Percentiles rank a stretch among this genome's conserved stretches.
Evolutionary conservation across 2,797 vertebrate species (phyloP).

Genomic region (Sebastes itinus): DNA sequence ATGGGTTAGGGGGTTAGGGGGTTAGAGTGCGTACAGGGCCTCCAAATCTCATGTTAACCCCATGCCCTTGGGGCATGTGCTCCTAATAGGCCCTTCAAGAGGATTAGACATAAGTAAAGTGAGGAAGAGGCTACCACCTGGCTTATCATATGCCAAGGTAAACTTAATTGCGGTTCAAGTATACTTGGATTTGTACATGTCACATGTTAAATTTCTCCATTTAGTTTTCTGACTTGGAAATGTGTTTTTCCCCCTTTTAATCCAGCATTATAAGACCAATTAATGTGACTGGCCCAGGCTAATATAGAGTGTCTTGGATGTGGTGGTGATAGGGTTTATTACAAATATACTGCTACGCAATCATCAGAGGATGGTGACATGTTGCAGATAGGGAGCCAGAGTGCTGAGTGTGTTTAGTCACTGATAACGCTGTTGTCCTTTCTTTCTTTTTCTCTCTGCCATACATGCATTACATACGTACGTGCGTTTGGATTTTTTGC

Average conservation of each 20-base stretch:
- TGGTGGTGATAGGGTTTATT: not conserved
- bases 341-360: not conserved
- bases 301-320: not conserved
- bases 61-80: slow-evolving; percentile 24
- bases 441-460: not conserved
- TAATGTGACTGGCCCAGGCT: not conserved
- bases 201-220: not conserved
- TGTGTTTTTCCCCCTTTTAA: not conserved
- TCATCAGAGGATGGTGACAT: not conserved
- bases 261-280: not conserved
- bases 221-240: not conserved
- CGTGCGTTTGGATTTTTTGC: not conserved
- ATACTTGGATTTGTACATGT: not conserved
- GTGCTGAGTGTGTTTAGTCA: slow-evolving; percentile 30
- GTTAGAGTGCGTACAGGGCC: slow-evolving; percentile 28
- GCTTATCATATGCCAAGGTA: slow-evolving; percentile 34
- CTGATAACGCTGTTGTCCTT: slow-evolving; percentile 16
- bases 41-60: slow-evolving; percentile 70
- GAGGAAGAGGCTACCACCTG: slow-evolving; percentile 62
- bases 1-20: slow-evolving; percentile 35
- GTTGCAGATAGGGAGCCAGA: slow-evolving; percentile 32
- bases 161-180: not conserved
- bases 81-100: slow-evolving; percentile 65
- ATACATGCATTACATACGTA: not conserved
- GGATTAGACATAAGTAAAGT: slow-evolving; percentile 66